These are phyloP conservation scores for Diacarnus erythraeanus DNA, from an alignment of 37 sponge, comb jelly and placozoan genomes.

Conservation along the genomic window DNA sequence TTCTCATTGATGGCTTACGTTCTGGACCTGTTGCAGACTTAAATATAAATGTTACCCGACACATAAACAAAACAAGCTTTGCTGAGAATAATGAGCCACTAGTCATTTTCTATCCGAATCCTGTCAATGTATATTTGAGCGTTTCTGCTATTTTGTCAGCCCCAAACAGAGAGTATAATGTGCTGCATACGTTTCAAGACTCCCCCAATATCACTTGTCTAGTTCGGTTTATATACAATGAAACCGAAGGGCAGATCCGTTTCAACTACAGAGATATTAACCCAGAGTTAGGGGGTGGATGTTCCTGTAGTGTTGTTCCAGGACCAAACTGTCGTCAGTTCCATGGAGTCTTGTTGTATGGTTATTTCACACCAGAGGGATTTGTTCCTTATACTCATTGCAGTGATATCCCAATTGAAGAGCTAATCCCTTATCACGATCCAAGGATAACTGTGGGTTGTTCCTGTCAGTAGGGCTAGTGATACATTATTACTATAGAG, in stretches of 20 bases:
- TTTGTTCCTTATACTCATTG: not conserved
- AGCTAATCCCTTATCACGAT: not conserved
- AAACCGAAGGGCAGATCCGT: not conserved
- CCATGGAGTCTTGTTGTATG: not conserved
- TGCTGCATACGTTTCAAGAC: not conserved
- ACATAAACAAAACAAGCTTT: not conserved
- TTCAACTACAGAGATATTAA: not conserved
- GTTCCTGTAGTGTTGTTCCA: not conserved
- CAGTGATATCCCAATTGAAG: not conserved
- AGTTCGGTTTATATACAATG: not conserved
- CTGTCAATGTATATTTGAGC: not conserved
- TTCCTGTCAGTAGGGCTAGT: not conserved
- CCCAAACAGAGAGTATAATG: not conserved
- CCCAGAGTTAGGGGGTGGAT: not conserved
- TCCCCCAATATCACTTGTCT: not conserved
- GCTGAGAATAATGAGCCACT: not conserved
- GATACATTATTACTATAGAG: too few species aligned
- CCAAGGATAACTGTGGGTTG: not conserved
- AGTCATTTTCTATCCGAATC: not conserved
- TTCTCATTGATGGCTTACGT: not conserved
- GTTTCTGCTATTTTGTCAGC: not conserved
- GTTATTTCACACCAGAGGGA: not conserved
- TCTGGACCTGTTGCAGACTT: not conserved
- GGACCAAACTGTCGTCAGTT: not conserved
- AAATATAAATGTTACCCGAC: not conserved